Evolutionary conservation across 2,797 vertebrate species (phyloP).

Genomic region (Sebastes melanostomus): DNA sequence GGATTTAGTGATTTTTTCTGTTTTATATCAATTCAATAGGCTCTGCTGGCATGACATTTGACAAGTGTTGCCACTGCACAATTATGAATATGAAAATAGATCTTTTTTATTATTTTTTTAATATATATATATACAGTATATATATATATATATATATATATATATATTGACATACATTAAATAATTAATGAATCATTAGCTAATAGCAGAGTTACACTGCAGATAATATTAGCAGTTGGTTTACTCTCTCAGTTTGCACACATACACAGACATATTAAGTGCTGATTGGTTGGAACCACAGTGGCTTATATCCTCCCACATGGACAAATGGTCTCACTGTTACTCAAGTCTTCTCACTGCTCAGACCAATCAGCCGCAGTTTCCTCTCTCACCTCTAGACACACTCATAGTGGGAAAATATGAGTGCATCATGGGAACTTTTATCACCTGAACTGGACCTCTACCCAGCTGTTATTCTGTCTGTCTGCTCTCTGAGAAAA

Average conservation of each 20-base stretch:
- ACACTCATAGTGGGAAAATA: neutral
- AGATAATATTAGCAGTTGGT: neutral
- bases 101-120: too few relatives aligned
- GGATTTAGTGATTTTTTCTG: neutral
- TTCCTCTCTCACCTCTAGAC: neutral
- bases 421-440: neutral
- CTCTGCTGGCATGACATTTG: too few relatives aligned
- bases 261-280: neutral
- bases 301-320: neutral
- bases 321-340: neutral
- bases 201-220: neutral
- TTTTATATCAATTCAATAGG: neutral
- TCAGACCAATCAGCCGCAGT: neutral
- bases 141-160: too few relatives aligned
- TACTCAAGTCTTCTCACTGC: slow-evolving; percentile 1
- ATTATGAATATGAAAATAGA: too few relatives aligned
- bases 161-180: too few relatives aligned
- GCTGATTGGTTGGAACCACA: neutral
- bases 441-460: neutral
- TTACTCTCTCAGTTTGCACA: too few relatives aligned
- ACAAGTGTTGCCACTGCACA: too few relatives aligned
- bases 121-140: too few relatives aligned
- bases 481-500: slow-evolving; percentile 4
- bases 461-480: neutral
- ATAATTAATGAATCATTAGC: neutral